A percentile compares a stretch with the other conserved stretches of the same genome.
These are phyloP conservation scores for Myotis daubentonii DNA, from an alignment of 2,797 vertebrate genomes.

Conservation along the genomic window DNA sequence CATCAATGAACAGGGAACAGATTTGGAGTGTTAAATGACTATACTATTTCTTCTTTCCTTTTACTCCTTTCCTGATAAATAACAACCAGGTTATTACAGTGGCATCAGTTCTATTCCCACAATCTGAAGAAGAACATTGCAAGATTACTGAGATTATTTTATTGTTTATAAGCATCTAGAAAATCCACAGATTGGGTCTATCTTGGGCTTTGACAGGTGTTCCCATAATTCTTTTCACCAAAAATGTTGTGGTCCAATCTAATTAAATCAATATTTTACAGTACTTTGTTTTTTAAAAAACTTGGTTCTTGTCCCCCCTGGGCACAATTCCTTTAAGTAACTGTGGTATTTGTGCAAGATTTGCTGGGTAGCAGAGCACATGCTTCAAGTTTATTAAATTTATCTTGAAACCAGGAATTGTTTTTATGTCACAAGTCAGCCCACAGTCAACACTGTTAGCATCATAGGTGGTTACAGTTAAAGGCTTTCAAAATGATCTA, in stretches of 20 bases:
- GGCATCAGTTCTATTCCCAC: background rate
- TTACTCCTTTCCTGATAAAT: no score
- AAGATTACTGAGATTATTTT: background rate
- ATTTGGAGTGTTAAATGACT: no score
- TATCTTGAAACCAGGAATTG: background rate
- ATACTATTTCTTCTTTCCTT: no score
- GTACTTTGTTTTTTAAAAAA: background rate
- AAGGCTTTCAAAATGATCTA: background rate
- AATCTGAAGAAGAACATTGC: background rate
- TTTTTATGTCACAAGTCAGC: background rate
- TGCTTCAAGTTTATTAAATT: background rate
- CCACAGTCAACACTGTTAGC: background rate
- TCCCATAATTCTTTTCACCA: background rate
- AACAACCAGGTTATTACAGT: no score
- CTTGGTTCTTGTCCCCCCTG: background rate
- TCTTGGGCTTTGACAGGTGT: background rate
- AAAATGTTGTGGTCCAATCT: background rate
- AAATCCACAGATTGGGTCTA: background rate
- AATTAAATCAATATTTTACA: conserved; percentile 31
- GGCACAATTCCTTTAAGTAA: background rate
- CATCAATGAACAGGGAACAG: no score
- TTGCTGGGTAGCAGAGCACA: background rate
- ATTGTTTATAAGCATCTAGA: background rate
- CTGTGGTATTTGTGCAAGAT: background rate
- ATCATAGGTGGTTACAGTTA: background rate